A percentile compares a stretch with the other conserved stretches of the same genome.
These are phyloP conservation scores for Troides oblongomaculatus DNA, from an alignment of 2,888 invertebrate species.

Conservation along the genomic window DNA sequence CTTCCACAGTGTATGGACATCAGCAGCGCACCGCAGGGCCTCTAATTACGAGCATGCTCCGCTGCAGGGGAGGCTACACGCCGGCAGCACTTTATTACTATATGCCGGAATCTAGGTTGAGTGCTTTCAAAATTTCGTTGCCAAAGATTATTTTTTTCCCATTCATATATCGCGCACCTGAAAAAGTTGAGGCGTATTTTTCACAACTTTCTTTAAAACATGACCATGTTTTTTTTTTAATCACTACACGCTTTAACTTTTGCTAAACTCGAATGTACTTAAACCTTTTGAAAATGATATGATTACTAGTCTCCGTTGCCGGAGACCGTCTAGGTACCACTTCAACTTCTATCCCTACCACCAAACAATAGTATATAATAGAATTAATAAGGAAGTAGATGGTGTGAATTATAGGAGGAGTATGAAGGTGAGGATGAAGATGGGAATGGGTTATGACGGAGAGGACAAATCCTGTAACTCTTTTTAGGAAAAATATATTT, in stretches of 20 bases:
- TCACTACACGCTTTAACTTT: slow-evolving; percentile 4
- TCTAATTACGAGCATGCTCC: slow-evolving; percentile 22
- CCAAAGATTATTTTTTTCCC: slow-evolving; percentile 29
- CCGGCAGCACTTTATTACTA: slow-evolving; percentile 26
- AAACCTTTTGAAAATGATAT: no score
- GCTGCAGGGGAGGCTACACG: slow-evolving; percentile 25
- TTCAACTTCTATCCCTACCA: no score
- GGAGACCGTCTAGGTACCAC: no score
- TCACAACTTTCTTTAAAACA: slow-evolving; percentile 22
- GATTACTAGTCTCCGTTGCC: no score
- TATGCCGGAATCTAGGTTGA: slow-evolving; percentile 25
- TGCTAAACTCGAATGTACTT: neutral
- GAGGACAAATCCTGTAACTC: no score
- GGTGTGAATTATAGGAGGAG: no score
- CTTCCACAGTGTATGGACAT: slow-evolving; percentile 11
- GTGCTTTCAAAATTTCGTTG: slow-evolving; percentile 29
- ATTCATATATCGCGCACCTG: slow-evolving; percentile 22
- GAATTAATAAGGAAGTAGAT: no score
- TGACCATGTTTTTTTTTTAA: slow-evolving; percentile 11
- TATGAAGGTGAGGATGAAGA: no score
- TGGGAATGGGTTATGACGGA: no score
- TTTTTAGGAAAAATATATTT: no score
- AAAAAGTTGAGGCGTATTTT: slow-evolving; percentile 27
- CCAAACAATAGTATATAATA: no score
- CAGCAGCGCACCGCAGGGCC: slow-evolving; percentile 6